phyloP scores from a whole-genome alignment of 2,797 vertebrate species.

The Lates japonicus region DNA sequence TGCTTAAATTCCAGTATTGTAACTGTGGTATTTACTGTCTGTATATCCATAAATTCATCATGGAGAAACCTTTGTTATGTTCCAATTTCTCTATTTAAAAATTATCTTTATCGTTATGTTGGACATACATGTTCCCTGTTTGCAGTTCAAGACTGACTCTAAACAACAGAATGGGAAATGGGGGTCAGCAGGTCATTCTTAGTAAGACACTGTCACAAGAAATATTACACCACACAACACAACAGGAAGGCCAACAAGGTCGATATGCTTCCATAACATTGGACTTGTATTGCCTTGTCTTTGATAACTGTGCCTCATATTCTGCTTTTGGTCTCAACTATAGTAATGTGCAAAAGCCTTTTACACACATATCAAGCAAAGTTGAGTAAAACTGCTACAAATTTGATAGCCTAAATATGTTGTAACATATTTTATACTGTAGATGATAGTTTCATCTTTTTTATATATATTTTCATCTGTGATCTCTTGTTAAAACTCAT shows the following conservation, averaged over 20 bases:
- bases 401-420: slow-evolving; percentile 46
- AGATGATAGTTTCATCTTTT: slow-evolving; percentile 49
- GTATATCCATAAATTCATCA: background rate
- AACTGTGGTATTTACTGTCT: slow-evolving; percentile 12
- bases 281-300: slow-evolving; percentile 52
- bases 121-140: background rate
- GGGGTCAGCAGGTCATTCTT: background rate
- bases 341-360: slow-evolving; percentile 40
- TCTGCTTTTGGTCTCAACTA: slow-evolving; percentile 43
- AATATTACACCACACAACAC: background rate
- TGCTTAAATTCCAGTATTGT: slow-evolving; percentile 35
- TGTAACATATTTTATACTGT: slow-evolving; percentile 64
- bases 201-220: background rate
- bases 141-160: background rate
- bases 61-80: background rate
- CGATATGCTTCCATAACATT: slow-evolving; percentile 50
- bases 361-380: slow-evolving; percentile 51
- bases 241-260: slow-evolving; percentile 15
- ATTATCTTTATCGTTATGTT: background rate
- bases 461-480: slow-evolving; percentile 39
- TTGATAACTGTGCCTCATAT: slow-evolving; percentile 66
- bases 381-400: slow-evolving; percentile 16
- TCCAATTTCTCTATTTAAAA: background rate
- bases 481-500: slow-evolving; percentile 4
- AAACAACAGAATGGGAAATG: background rate